Percentiles rank a stretch among this genome's conserved stretches.
Evolutionary conservation across 2,113 vertebrate genomes (phyloP).

Genomic region (Otolemur garnettii): DNA sequence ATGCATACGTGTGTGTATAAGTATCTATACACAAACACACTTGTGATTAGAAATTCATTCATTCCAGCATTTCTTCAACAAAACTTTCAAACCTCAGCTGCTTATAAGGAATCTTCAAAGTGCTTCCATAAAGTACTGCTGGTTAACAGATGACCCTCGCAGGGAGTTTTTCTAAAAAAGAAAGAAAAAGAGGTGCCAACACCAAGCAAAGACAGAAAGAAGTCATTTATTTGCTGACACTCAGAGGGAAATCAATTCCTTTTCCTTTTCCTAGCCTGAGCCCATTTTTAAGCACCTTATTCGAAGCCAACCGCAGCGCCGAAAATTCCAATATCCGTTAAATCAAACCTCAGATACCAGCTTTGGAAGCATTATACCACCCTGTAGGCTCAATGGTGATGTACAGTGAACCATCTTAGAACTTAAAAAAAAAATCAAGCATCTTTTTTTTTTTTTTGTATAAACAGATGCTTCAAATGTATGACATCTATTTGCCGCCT

Average conservation of each 20-base stretch:
- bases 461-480: constrained; percentile 82
- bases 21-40: neutral
- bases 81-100: neutral
- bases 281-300: constrained; percentile 40
- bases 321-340: constrained; percentile 63
- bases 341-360: constrained; percentile 68
- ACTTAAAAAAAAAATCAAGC: constrained; percentile 53
- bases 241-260: neutral
- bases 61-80: constrained; percentile 22
- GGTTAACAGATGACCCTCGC: neutral
- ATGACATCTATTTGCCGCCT: constrained; percentile 78
- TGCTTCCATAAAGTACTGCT: neutral
- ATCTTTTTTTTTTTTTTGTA: constrained; percentile 80
- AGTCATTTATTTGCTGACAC: constrained; percentile 47
- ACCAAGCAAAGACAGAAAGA: neutral
- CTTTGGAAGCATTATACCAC: constrained; percentile 62
- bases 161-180: neutral
- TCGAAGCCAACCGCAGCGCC: constrained; percentile 69
- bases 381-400: constrained; percentile 62
- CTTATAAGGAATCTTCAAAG: constrained; percentile 19
- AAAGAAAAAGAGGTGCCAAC: neutral
- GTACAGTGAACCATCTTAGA: constrained; percentile 63
- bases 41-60: constrained; percentile 19
- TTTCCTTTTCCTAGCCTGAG: neutral
- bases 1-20: neutral